Evolutionary conservation across 2,113 vertebrate species (phyloP).

Genomic region (Amphiprion percula): DNA sequence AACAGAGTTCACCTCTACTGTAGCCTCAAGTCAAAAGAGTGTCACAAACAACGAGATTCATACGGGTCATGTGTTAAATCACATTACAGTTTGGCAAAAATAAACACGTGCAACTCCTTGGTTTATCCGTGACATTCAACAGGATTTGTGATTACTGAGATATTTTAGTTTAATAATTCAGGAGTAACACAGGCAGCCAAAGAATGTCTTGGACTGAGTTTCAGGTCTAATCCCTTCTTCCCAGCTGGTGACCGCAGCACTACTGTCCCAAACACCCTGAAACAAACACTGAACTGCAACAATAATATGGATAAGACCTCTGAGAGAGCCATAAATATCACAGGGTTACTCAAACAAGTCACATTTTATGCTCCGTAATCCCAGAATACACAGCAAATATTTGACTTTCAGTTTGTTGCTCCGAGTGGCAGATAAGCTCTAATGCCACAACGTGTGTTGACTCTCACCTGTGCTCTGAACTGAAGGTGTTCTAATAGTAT

Average conservation of each 20-base stretch:
- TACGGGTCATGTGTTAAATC: background rate
- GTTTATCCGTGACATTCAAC: constrained; percentile 43
- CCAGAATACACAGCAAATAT: constrained; percentile 52
- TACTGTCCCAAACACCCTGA: constrained; percentile 34
- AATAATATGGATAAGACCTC: constrained; percentile 11
- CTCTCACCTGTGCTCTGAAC: background rate
- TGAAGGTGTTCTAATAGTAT: background rate
- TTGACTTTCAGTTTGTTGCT: constrained; percentile 53
- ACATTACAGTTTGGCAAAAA: background rate
- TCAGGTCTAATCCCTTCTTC: constrained; percentile 54
- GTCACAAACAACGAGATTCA: no score
- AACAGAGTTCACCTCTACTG: background rate
- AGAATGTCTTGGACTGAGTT: constrained; percentile 43
- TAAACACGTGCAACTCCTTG: background rate
- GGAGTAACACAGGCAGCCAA: constrained; percentile 21
- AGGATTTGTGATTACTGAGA: constrained; percentile 23
- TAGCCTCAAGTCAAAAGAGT: background rate
- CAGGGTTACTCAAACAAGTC: constrained; percentile 37
- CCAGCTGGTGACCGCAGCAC: constrained; percentile 31
- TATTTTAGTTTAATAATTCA: constrained; percentile 31
- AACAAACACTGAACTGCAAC: constrained; percentile 36
- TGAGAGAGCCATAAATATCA: constrained; percentile 40
- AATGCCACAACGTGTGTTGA: constrained; percentile 3
- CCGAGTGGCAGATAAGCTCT: constrained; percentile 35
- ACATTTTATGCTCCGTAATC: constrained; percentile 34